These are phyloP conservation scores for Acipenser oxyrinchus DNA, from an alignment of 2,797 vertebrate genomes.

Conservation along the genomic window DNA sequence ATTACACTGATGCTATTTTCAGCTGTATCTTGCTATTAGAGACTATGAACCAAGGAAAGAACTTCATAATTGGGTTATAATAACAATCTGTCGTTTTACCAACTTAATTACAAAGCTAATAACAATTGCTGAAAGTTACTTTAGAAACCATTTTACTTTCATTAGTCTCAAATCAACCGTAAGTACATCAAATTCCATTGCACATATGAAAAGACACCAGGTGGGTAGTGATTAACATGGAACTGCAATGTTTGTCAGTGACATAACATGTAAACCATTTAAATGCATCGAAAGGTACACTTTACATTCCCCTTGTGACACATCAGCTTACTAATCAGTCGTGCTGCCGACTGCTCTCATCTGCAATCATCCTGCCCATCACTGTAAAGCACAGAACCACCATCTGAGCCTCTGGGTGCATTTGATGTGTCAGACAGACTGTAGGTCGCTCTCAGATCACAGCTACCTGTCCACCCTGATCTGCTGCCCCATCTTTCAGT, in stretches of 20 bases:
- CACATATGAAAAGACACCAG: slow-evolving; percentile 1
- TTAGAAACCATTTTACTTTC: background rate
- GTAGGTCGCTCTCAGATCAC: slow-evolving; percentile 48
- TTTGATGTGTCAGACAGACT: slow-evolving; percentile 42
- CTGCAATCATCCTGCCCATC: slow-evolving; percentile 40
- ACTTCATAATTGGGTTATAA: background rate
- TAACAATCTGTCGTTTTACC: background rate
- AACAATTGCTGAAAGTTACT: background rate
- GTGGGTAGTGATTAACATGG: background rate
- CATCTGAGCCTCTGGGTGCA: slow-evolving; percentile 42
- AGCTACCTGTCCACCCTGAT: slow-evolving; percentile 43
- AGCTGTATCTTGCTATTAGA: background rate
- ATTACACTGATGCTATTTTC: background rate
- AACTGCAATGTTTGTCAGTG: background rate
- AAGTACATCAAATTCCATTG: background rate
- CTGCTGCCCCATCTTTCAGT: slow-evolving; percentile 34
- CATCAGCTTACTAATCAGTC: slow-evolving; percentile 42
- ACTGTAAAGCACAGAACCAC: slow-evolving; percentile 32
- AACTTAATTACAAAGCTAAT: background rate
- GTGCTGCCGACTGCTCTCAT: slow-evolving; percentile 40
- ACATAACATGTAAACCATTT: background rate
- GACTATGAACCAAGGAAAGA: slow-evolving; percentile 2
- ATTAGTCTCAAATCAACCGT: background rate
- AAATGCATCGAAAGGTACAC: background rate
- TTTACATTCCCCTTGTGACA: slow-evolving; percentile 27